phyloP scores from a whole-genome alignment of 2,797 vertebrate species.

The Lindbergichthys nudifrons region DNA sequence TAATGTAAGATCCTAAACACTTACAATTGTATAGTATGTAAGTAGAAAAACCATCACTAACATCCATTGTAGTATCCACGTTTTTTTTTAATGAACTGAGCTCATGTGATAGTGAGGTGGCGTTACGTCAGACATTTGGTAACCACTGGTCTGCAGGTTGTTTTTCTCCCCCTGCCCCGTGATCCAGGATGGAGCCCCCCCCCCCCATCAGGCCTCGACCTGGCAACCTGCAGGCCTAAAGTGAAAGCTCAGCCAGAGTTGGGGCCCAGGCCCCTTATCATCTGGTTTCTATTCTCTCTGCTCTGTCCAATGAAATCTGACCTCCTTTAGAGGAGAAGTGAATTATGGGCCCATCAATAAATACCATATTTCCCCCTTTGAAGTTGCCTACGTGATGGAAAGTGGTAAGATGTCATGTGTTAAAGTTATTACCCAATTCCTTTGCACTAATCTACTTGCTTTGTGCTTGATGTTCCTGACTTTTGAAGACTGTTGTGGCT shows the following conservation, averaged over 20 bases:
- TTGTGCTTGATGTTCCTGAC: slow-evolving; percentile 70
- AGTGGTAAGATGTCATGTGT: slow-evolving; percentile 85
- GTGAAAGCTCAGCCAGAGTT: slow-evolving; percentile 59
- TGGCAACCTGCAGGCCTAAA: slow-evolving; percentile 61
- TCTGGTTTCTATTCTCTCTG: slow-evolving; percentile 86
- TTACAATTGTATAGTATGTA: no score
- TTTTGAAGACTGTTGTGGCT: slow-evolving; percentile 76
- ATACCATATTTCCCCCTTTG: slow-evolving; percentile 86
- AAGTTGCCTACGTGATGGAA: slow-evolving; percentile 83
- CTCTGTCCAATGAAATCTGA: slow-evolving; percentile 86
- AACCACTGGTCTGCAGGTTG: slow-evolving; percentile 11
- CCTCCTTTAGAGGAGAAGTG: slow-evolving; percentile 82
- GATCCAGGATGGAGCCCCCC: slow-evolving; percentile 39
- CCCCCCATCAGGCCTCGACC: slow-evolving; percentile 57
- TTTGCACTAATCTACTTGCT: slow-evolving; percentile 74
- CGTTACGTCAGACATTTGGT: neutral
- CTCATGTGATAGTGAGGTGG: slow-evolving; percentile 6
- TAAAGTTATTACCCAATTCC: slow-evolving; percentile 86
- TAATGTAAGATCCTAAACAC: no score
- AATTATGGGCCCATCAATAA: slow-evolving; percentile 87
- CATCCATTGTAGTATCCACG: neutral
- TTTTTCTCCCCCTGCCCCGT: slow-evolving; percentile 31
- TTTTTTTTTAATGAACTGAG: slow-evolving; percentile 4
- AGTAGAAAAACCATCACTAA: no score
- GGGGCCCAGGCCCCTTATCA: slow-evolving; percentile 72